These are phyloP conservation scores for Lophochroa leadbeateri DNA, from an alignment of 2,113 vertebrate genomes.

Conservation along the genomic window DNA sequence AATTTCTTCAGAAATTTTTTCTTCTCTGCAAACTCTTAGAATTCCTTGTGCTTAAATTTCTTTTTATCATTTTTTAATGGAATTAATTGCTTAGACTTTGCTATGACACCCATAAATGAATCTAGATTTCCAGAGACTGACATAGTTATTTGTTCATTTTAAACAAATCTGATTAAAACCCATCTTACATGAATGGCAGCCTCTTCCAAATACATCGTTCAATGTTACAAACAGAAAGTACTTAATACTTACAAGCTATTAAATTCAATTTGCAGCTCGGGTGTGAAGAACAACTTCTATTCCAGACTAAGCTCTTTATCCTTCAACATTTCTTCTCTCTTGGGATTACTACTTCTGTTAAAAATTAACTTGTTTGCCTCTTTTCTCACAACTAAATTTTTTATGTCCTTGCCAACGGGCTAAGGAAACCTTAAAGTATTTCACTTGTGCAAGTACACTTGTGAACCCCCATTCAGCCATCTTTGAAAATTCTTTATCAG, in stretches of 20 bases:
- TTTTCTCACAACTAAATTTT: background rate
- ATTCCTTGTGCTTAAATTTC: background rate
- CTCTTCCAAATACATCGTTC: background rate
- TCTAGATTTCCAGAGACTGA: background rate
- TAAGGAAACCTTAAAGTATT: background rate
- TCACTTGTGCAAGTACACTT: background rate
- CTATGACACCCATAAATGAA: background rate
- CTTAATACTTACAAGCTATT: conserved; percentile 25
- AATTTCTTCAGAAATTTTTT: background rate
- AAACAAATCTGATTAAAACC: background rate
- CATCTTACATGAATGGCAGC: background rate
- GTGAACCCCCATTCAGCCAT: background rate
- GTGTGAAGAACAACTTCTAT: background rate
- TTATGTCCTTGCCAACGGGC: background rate
- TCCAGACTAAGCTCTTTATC: conserved; percentile 44
- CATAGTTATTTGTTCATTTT: background rate
- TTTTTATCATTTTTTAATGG: background rate
- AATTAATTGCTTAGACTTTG: background rate
- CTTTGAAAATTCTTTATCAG: background rate
- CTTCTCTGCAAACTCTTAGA: background rate
- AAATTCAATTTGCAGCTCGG: conserved; percentile 32
- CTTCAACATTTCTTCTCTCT: background rate
- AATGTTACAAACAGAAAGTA: background rate
- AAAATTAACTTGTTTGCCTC: background rate
- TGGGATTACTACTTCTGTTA: background rate